Percentiles rank a stretch among this genome's conserved stretches.
These are phyloP conservation scores for Oriolus oriolus DNA, from an alignment of 2,113 vertebrate species.

Conservation along the genomic window DNA sequence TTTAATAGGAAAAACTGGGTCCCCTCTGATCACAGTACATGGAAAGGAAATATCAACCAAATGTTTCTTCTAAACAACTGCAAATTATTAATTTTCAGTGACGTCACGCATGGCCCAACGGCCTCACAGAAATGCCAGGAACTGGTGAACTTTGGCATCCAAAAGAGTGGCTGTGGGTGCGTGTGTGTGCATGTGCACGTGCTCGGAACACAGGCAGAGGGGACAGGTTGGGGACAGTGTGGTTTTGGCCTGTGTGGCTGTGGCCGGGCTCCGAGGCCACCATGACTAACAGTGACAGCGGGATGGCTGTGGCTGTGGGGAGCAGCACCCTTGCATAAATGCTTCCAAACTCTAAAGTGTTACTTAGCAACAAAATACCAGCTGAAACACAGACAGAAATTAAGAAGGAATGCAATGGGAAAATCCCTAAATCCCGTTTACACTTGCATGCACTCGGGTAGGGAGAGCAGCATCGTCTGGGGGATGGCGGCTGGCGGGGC, in stretches of 20 bases:
- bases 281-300: not conserved
- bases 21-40: not conserved
- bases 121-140: not conserved
- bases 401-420: not conserved
- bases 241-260: rapidly evolving
- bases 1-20: slow-evolving; percentile 21
- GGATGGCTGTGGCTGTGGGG: not conserved
- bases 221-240: not conserved
- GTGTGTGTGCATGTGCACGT: not conserved
- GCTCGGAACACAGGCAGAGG: not conserved
- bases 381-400: slow-evolving; percentile 24
- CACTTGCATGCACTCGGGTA: rapidly evolving
- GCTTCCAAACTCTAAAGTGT: not conserved
- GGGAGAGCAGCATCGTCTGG: not conserved
- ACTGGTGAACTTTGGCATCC: not conserved
- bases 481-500: not conserved
- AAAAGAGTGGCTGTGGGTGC: rapidly evolving
- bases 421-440: slow-evolving; percentile 31
- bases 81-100: slow-evolving; percentile 60
- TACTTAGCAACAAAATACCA: slow-evolving; percentile 39
- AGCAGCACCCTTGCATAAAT: not conserved
- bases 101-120: not conserved
- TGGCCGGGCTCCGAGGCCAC: not conserved
- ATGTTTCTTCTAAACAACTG: slow-evolving; percentile 66
- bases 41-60: slow-evolving; percentile 59